Evolutionary conservation across 2,113 vertebrate genomes (phyloP).

Genomic region (Harpagus bidentatus): DNA sequence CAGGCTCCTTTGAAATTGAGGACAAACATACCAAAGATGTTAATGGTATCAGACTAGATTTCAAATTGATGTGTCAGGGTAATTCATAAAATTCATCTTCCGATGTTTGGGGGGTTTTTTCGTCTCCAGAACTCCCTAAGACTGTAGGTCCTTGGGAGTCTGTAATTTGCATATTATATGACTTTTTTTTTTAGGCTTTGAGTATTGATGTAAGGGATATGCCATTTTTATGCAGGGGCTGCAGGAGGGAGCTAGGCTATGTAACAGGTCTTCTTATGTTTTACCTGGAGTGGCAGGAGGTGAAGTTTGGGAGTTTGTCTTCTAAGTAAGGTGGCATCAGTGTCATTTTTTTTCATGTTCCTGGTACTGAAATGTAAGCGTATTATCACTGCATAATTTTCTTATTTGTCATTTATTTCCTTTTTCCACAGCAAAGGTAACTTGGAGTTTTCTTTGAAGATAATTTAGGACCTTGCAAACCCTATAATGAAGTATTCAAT

Average conservation of each 20-base stretch:
- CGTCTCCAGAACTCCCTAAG: neutral
- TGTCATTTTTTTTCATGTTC: neutral
- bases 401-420: neutral
- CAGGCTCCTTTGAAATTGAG: neutral
- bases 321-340: neutral
- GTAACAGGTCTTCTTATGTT: accelerated
- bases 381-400: neutral
- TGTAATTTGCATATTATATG: neutral
- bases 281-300: neutral
- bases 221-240: neutral
- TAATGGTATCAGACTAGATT: neutral
- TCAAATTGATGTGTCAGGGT: neutral
- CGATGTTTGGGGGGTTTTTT: accelerated
- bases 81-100: neutral
- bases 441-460: neutral
- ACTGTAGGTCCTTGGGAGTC: neutral
- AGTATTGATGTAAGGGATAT: neutral
- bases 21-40: neutral
- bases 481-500: neutral
- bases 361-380: neutral
- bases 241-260: neutral
- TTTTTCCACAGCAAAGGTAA: neutral
- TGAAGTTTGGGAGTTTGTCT: neutral
- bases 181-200: neutral
- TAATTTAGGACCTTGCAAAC: neutral